Percentiles rank a stretch among this genome's conserved stretches.
Conservation (phyloP, 2,113 vertebrate genomes). For the Glaucidium brasilianum region DNA sequence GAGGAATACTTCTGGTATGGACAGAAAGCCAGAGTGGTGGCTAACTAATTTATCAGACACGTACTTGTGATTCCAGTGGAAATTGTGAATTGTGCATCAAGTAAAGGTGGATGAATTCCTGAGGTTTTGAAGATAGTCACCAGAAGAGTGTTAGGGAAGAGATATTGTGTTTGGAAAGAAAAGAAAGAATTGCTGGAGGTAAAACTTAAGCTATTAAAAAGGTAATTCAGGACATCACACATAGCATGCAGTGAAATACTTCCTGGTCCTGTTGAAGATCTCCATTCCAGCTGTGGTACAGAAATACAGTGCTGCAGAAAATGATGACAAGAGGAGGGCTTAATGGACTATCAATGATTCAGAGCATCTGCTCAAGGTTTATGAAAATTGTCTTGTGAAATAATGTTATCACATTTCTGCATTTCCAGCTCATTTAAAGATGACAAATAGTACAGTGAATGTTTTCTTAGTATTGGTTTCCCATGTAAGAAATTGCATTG, state of each 20-base stretch:
- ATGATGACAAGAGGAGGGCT: neutral
- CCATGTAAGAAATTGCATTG: neutral
- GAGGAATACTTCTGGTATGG: neutral
- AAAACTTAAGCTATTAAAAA: neutral
- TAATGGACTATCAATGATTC: neutral
- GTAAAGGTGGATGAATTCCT: neutral
- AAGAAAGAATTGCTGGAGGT: neutral
- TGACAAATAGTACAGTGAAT: no score
- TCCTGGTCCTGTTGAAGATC: neutral
- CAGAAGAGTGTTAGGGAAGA: neutral
- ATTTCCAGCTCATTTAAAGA: neutral
- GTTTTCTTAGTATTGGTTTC: neutral
- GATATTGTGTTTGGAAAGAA: neutral
- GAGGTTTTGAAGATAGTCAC: neutral
- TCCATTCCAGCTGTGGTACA: rapidly evolving
- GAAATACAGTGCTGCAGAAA: neutral
- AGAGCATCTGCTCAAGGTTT: neutral
- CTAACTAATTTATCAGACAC: neutral
- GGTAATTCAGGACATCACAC: neutral
- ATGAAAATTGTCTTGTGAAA: neutral
- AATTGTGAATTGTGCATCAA: neutral
- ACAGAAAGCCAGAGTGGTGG: neutral
- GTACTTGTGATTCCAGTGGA: neutral
- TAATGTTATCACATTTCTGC: neutral
- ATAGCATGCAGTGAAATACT: neutral